These are phyloP conservation scores for Drosophila falleni DNA, from an alignment of 2,888 invertebrate genomes.

Conservation along the genomic window DNA sequence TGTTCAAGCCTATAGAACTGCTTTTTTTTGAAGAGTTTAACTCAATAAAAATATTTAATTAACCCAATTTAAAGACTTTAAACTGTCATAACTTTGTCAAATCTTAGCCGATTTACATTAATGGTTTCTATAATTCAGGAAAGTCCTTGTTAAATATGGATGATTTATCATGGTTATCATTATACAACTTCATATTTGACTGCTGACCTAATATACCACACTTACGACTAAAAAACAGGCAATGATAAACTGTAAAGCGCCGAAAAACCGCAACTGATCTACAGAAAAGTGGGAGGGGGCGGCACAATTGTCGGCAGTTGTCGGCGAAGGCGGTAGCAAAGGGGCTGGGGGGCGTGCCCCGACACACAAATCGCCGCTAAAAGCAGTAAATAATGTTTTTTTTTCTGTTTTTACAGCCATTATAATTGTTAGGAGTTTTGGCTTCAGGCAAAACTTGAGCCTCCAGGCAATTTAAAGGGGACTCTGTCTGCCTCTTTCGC, in stretches of 20 bases:
- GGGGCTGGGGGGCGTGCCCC: constrained; percentile 44
- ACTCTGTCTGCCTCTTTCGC: neutral
- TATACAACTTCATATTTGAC: neutral
- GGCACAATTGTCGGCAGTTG: constrained; percentile 49
- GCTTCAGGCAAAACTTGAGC: constrained; percentile 8
- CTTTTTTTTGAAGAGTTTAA: no score
- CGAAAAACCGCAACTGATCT: constrained; percentile 26
- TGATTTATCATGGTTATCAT: neutral
- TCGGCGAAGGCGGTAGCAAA: constrained; percentile 13
- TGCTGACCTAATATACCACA: neutral
- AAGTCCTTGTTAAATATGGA: no score
- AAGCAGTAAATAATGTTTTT: constrained; percentile 56
- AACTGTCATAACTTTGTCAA: no score
- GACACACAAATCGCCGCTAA: constrained; percentile 69
- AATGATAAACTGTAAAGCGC: constrained; percentile 21
- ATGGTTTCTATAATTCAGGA: no score
- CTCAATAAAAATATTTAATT: no score
- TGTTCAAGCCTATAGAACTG: no score
- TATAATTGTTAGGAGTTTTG: constrained; percentile 51
- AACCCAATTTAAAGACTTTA: no score
- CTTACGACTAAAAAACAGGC: neutral
- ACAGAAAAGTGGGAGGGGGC: constrained; percentile 31
- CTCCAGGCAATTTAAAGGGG: constrained; percentile 38
- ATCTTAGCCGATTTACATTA: no score
- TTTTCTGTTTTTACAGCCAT: constrained; percentile 27